A percentile compares a stretch with the other conserved stretches of the same genome.
phyloP scores from a whole-genome alignment of 2,888 invertebrate genomes.

The Pegoplata infirma region DNA sequence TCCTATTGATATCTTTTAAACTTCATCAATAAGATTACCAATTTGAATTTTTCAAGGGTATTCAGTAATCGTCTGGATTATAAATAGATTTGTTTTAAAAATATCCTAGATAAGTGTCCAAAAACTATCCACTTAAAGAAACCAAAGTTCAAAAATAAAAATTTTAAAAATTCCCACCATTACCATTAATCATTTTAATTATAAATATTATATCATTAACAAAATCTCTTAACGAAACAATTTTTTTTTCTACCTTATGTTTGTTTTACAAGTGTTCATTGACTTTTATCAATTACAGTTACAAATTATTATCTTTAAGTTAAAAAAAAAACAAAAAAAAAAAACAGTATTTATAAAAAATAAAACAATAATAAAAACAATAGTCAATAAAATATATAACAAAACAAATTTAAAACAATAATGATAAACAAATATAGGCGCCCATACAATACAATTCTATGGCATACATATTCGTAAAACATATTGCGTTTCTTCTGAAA shows the following conservation, averaged over 20 bases:
- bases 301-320: constrained; percentile 36
- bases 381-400: constrained; percentile 25
- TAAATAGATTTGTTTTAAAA: no score
- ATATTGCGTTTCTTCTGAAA: no score
- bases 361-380: constrained; percentile 1
- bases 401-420: constrained; percentile 34
- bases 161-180: not conserved
- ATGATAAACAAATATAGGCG: constrained; percentile 38
- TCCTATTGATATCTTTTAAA: no score
- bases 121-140: no score
- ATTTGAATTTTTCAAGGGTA: no score
- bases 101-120: no score
- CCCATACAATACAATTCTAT: constrained; percentile 5
- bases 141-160: not conserved
- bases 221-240: not conserved
- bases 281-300: constrained; percentile 22
- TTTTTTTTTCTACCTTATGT: no score
- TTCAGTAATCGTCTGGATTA: no score
- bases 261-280: constrained; percentile 30
- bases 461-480: no score
- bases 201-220: not conserved
- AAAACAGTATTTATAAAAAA: no score
- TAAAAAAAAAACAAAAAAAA: not conserved
- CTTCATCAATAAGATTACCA: no score
- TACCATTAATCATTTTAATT: not conserved